These are phyloP conservation scores for Alentia gelatinosa DNA, from an alignment of 2,888 invertebrate genomes.

Conservation along the genomic window DNA sequence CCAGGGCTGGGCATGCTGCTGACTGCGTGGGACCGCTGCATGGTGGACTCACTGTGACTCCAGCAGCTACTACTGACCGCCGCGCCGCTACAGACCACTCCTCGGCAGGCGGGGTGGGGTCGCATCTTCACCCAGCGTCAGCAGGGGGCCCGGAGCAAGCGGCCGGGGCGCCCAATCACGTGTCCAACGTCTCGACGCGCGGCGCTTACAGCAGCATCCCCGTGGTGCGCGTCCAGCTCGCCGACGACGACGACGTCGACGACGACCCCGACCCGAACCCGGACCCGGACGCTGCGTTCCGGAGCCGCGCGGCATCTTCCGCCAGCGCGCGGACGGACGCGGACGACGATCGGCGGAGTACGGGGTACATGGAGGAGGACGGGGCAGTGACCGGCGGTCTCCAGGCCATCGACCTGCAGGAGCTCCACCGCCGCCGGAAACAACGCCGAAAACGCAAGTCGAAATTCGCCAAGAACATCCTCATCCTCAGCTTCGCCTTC, in stretches of 20 bases:
- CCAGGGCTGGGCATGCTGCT: neutral
- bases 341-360: neutral
- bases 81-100: neutral
- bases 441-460: neutral
- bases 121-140: neutral
- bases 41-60: neutral
- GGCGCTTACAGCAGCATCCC: constrained; percentile 24
- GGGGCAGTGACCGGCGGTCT: neutral
- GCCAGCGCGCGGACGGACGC: neutral
- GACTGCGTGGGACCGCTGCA: neutral
- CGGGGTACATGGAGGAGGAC: neutral
- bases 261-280: neutral
- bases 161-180: neutral
- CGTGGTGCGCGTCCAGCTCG: neutral
- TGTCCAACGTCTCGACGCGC: neutral
- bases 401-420: constrained; percentile 30
- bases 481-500: constrained; percentile 38
- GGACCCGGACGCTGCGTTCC: neutral
- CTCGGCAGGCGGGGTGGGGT: no score
- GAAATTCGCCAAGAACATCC: constrained; percentile 39
- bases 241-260: neutral
- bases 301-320: neutral
- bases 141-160: neutral
- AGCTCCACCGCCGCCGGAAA: neutral
- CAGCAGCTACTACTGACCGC: neutral